Evolutionary conservation across 2,888 invertebrate species (phyloP).

Genomic region (Limnephilus lunatus): DNA sequence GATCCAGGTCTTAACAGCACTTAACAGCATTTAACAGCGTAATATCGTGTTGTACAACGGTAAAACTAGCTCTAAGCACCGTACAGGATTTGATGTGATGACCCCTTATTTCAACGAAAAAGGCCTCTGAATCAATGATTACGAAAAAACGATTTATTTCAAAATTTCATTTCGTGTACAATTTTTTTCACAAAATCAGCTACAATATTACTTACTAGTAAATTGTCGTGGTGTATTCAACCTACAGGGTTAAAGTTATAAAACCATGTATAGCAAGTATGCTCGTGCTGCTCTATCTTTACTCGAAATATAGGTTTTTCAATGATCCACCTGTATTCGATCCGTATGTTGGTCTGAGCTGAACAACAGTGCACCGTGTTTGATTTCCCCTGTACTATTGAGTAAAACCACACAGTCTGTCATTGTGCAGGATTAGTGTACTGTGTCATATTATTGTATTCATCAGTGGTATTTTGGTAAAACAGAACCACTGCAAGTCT

Average conservation of each 20-base stretch:
- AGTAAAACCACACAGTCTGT: neutral
- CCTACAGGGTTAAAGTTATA: neutral
- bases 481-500: neutral
- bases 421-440: neutral
- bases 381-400: neutral
- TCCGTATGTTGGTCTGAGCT: neutral
- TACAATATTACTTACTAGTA: neutral
- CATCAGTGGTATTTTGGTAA: neutral
- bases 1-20: neutral
- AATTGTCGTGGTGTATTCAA: neutral
- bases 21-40: neutral
- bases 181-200: neutral
- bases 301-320: neutral
- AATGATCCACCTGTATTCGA: neutral
- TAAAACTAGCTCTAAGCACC: neutral
- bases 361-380: neutral
- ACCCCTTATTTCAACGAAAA: too few relatives aligned
- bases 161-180: neutral
- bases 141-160: too few relatives aligned
- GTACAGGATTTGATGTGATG: neutral
- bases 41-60: neutral
- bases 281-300: neutral
- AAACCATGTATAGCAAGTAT: neutral
- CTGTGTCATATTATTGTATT: neutral
- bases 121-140: neutral